Percentiles rank a stretch among this genome's conserved stretches.
phyloP scores from a whole-genome alignment of 2,888 invertebrate species.

The Pheosia tremula region DNA sequence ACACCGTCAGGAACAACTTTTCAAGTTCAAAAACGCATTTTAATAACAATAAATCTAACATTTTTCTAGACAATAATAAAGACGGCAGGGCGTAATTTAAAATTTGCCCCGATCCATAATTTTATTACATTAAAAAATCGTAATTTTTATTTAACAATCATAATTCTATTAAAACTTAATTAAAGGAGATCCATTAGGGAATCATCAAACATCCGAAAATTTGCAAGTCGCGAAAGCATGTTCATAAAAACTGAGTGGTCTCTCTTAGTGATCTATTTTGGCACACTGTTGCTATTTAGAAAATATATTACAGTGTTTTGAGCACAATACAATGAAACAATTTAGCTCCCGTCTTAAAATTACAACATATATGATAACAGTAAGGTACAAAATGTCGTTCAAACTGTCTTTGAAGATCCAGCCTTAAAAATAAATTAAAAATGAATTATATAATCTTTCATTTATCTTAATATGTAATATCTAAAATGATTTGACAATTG shows the following conservation, averaged over 20 bases:
- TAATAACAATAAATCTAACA: constrained; percentile 37
- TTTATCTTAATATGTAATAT: constrained; percentile 35
- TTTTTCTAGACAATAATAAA: constrained; percentile 41
- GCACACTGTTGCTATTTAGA: neutral
- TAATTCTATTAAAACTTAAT: constrained; percentile 61
- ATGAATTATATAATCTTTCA: constrained; percentile 32
- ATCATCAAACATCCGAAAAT: constrained; percentile 48
- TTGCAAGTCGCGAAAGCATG: constrained; percentile 8
- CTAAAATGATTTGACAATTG: constrained; percentile 54
- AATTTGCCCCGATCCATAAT: constrained; percentile 38
- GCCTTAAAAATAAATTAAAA: constrained; percentile 34
- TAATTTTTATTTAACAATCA: constrained; percentile 46
- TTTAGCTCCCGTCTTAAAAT: neutral
- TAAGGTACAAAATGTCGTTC: constrained; percentile 30
- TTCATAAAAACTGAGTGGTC: neutral
- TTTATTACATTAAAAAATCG: constrained; percentile 32
- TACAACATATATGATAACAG: constrained; percentile 3
- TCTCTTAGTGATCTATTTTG: neutral
- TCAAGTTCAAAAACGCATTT: constrained; percentile 35
- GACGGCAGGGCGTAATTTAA: constrained; percentile 40
- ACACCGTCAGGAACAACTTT: constrained; percentile 41
- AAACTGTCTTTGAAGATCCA: constrained; percentile 32
- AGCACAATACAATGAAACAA: neutral
- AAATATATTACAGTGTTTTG: neutral
- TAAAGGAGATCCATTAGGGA: constrained; percentile 64